Evolutionary conservation across 2,113 vertebrate species (phyloP), one percentile per base, ranked within the genome.

Genomic region (Ciconia stormi): DNA sequence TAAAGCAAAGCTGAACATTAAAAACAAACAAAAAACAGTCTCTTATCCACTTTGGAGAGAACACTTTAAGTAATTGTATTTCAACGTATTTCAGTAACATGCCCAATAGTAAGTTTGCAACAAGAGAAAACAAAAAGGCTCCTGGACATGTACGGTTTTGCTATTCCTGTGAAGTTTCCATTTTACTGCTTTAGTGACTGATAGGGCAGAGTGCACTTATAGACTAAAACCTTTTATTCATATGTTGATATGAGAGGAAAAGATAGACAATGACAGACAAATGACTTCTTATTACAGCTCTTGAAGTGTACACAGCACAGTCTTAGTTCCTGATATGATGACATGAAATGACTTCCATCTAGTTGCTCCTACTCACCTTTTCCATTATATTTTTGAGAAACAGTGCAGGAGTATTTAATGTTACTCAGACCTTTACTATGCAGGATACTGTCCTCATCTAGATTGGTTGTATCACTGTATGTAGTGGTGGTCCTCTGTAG

Each of bases 31-130:
- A 47, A 85, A 69, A 23, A 0, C 5, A 78, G 6, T 53, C 12
- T 55, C 11, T 58, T 78, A 42, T 55, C 9, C 52, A 30, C 5
- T 67, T 67, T 55, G 13, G 19, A 82, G 8, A 74, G 20, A 84
- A 50, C 32, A 6, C 2, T 82, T n/a, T 55, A 82, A 63, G 38
- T 71, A 71, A 36, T 29, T 74, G 1, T 42, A 53, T 72, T 82
- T 82, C 56, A 52, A 7, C 20, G 3, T 30, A 69, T 36, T 89
- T 84, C 30, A 58, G 30, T 26, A 46, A 87, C 25, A 50, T 55
- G 4, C 3, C 19, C 11, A 67, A 32, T 16, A 25, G 2, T 29
- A 55, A 61, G 2, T 44, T 38, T 94, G 36, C 0, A 1, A 47
- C 16, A 53, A 63, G 2, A 76, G 7, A 26, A 82, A 89, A 34